phyloP scores from a whole-genome alignment of 2,113 vertebrate genomes.

The Ammospiza caudacuta region DNA sequence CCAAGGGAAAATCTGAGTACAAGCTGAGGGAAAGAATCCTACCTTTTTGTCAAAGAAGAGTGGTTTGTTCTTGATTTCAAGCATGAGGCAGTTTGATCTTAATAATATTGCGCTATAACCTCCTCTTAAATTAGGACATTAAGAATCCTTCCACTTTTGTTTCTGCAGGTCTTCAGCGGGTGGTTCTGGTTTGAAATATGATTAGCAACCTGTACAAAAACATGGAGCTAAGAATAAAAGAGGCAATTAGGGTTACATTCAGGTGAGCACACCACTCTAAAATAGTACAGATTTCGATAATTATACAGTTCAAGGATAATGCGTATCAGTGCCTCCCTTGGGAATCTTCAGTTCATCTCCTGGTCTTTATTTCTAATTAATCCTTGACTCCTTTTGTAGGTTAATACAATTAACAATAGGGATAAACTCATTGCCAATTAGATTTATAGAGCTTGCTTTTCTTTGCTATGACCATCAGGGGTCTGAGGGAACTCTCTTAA shows the following conservation, averaged over 20 bases:
- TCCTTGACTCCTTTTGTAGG: slow-evolving; percentile 28
- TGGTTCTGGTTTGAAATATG: background rate
- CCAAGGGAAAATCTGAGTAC: background rate
- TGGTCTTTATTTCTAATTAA: slow-evolving; percentile 58
- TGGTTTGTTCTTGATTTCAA: slow-evolving; percentile 7
- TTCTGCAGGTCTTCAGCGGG: slow-evolving; percentile 1
- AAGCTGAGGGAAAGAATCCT: background rate
- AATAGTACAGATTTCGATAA: slow-evolving; percentile 39
- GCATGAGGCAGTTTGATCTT: slow-evolving; percentile 1
- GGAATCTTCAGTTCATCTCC: slow-evolving; percentile 41
- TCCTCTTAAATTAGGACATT: slow-evolving; percentile 23
- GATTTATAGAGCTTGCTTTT: slow-evolving; percentile 8
- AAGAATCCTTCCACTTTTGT: slow-evolving; percentile 1
- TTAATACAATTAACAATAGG: slow-evolving; percentile 43
- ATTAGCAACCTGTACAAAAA: slow-evolving; percentile 17
- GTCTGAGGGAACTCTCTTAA: background rate
- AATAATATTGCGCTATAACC: background rate
- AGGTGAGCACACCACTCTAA: slow-evolving; percentile 8
- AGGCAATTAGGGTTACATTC: slow-evolving; percentile 34
- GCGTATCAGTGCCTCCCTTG: background rate
- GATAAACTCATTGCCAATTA: slow-evolving; percentile 5
- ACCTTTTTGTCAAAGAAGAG: background rate
- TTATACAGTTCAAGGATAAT: slow-evolving; percentile 40
- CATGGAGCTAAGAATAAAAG: background rate
- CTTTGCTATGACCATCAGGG: background rate